Evolutionary conservation across 2,113 vertebrate species (phyloP).

Genomic region (Datnioides undecimradiatus): DNA sequence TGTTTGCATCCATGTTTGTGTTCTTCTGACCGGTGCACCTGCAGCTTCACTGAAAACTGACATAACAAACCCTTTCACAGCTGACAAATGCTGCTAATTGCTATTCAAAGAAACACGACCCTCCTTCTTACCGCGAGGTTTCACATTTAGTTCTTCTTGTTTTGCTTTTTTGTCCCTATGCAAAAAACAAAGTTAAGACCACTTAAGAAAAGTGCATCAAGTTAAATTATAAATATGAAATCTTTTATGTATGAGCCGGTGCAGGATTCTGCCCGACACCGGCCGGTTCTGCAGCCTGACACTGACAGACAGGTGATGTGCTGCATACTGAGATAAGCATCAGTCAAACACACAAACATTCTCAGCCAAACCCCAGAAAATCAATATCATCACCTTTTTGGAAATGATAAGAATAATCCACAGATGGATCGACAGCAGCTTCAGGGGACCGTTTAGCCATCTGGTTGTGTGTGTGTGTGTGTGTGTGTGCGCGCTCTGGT

Average conservation of each 20-base stretch:
- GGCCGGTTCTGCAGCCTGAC: neutral
- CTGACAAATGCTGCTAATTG: neutral
- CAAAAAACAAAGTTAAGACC: neutral
- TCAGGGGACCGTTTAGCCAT: slow-evolving; percentile 44
- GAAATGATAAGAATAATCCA: slow-evolving; percentile 73
- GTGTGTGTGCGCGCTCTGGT: neutral
- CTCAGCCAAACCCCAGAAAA: slow-evolving; percentile 49
- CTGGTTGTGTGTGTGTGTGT: slow-evolving; percentile 22
- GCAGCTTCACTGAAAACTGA: neutral
- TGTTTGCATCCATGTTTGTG: neutral
- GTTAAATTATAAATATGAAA: neutral
- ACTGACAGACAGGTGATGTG: slow-evolving; percentile 50
- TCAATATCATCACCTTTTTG: slow-evolving; percentile 74
- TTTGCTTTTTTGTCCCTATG: neutral
- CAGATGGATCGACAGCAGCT: slow-evolving; percentile 62
- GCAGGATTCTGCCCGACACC: neutral
- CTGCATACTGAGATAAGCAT: slow-evolving; percentile 64
- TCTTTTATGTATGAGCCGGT: neutral
- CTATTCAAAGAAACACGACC: neutral
- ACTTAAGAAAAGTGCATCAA: neutral
- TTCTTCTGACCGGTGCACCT: neutral
- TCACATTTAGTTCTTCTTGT: neutral
- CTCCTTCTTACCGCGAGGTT: neutral
- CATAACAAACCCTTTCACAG: neutral
- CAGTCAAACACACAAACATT: slow-evolving; percentile 52